Conservation (phyloP, 1,140 invertebrate species). For the Samia ricini region DNA sequence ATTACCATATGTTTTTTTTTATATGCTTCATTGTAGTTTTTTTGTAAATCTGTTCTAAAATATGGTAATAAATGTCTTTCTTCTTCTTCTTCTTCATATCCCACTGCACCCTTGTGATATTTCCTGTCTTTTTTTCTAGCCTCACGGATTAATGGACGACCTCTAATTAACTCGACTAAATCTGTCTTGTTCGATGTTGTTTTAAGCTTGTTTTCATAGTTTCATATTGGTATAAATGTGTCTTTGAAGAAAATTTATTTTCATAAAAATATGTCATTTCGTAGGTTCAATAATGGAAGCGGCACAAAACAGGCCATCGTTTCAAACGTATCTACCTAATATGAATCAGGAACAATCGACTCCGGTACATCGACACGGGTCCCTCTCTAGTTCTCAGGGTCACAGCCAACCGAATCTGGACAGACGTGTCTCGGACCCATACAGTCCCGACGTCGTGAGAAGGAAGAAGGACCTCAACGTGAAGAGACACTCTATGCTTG, state of each 20-base stretch:
- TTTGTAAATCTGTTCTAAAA: too few relatives aligned
- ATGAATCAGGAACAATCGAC: constrained; percentile 44
- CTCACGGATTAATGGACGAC: too few relatives aligned
- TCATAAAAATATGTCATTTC: neutral
- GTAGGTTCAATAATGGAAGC: constrained; percentile 81
- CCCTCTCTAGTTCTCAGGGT: constrained; percentile 40
- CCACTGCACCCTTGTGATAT: too few relatives aligned
- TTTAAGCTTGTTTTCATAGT: neutral
- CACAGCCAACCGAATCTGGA: constrained; percentile 46
- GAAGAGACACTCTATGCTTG: constrained; percentile 69
- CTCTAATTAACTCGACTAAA: neutral
- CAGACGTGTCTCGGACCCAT: constrained; percentile 66
- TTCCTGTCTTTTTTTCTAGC: too few relatives aligned
- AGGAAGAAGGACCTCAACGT: constrained; percentile 59
- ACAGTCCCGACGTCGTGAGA: constrained; percentile 56
- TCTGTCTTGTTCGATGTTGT: neutral
- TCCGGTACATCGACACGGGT: constrained; percentile 45
- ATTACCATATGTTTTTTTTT: too few relatives aligned
- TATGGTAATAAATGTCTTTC: too few relatives aligned
- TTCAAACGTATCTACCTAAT: constrained; percentile 70
- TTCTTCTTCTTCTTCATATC: too few relatives aligned
- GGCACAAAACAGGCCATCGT: constrained; percentile 73
- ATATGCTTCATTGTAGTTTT: too few relatives aligned
- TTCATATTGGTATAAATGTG: neutral
- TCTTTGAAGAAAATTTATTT: too few relatives aligned